phyloP scores from a whole-genome alignment of 2,113 vertebrate genomes.

The Vireo altiloquus region DNA sequence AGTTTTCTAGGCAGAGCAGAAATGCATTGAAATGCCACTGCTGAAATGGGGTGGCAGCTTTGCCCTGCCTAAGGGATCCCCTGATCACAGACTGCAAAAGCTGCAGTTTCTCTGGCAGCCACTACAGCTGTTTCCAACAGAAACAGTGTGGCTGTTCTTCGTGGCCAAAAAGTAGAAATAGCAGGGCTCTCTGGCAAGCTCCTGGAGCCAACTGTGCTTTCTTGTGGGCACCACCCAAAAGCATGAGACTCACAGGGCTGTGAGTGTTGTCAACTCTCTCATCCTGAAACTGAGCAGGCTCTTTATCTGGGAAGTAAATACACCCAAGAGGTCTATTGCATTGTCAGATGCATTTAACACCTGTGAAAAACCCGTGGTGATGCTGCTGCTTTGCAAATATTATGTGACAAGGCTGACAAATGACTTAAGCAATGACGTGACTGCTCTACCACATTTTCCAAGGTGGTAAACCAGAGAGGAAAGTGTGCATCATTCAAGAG shows the following conservation, averaged over 20 bases:
- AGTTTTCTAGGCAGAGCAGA: background rate
- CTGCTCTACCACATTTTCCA: background rate
- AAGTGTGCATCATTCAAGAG: background rate
- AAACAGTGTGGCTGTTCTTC: background rate
- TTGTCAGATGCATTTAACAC: background rate
- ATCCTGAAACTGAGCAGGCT: background rate
- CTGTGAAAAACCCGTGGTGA: background rate
- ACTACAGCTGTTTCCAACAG: background rate
- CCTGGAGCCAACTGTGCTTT: background rate
- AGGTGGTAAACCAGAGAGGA: background rate
- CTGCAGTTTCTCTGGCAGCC: background rate
- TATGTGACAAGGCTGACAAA: background rate
- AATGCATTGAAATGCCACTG: background rate
- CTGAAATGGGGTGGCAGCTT: background rate
- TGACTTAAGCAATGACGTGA: background rate
- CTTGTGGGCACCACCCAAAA: background rate
- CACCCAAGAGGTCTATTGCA: background rate
- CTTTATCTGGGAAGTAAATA: background rate
- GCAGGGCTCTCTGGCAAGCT: background rate
- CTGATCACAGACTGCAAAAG: background rate
- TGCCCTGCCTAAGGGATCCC: background rate
- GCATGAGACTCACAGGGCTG: background rate
- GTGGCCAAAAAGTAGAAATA: background rate
- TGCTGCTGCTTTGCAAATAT: background rate
- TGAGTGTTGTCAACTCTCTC: background rate